These are phyloP conservation scores for Panthera tigris DNA, from an alignment of 2,113 vertebrate genomes.

Conservation along the genomic window DNA sequence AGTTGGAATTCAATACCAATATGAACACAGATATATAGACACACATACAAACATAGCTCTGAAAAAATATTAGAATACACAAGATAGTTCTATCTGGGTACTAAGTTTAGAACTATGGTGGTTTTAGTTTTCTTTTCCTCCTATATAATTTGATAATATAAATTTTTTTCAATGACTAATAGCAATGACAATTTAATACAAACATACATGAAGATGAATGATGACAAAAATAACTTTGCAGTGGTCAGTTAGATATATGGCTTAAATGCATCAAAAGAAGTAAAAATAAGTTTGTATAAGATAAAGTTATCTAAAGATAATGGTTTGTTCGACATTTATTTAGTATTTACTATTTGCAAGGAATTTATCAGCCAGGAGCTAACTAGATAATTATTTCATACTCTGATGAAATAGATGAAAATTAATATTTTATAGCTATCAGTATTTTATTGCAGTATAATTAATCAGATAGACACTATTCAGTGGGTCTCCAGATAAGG, in stretches of 20 bases:
- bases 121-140: background rate
- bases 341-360: background rate
- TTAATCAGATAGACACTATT: background rate
- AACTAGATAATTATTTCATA: conserved; percentile 10
- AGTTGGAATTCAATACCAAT: background rate
- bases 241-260: background rate
- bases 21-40: background rate
- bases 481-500: background rate
- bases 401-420: background rate
- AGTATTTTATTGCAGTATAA: conserved; percentile 1
- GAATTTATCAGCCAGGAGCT: background rate
- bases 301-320: background rate
- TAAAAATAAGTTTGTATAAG: background rate
- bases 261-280: background rate
- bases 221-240: background rate
- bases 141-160: background rate
- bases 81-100: background rate
- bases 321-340: background rate
- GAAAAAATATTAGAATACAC: background rate
- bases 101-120: background rate
- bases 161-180: background rate
- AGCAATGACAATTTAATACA: background rate
- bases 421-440: background rate
- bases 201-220: background rate
- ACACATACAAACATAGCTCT: background rate